A percentile compares a stretch with the other conserved stretches of the same genome.
These are phyloP conservation scores for Neuroscelio doddi DNA, from an alignment of 2,888 invertebrate genomes.

Conservation along the genomic window DNA sequence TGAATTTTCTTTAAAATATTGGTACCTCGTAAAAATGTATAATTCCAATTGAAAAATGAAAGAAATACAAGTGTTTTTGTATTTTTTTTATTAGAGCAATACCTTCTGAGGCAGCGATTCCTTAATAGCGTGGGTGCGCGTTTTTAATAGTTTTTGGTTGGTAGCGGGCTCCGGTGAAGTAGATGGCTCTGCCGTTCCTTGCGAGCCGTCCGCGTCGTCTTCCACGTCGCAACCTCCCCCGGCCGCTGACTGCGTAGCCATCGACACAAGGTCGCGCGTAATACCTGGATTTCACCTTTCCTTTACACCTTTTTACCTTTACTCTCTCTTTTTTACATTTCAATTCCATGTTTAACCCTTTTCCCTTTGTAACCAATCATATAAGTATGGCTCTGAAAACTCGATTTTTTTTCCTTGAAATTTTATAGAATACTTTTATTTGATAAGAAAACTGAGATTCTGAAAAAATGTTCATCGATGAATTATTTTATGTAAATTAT, in stretches of 20 bases:
- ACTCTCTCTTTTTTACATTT: not conserved
- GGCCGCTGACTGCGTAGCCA: constrained; percentile 68
- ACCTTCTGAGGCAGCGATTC: constrained; percentile 72
- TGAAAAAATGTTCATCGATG: too few relatives aligned
- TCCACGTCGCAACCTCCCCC: constrained; percentile 67
- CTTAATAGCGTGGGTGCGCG: constrained; percentile 76
- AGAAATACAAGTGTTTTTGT: constrained; percentile 14
- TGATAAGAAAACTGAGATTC: too few relatives aligned
- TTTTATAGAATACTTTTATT: too few relatives aligned
- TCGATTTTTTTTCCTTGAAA: constrained; percentile 7
- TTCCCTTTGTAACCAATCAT: constrained; percentile 1
- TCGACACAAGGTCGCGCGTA: constrained; percentile 71
- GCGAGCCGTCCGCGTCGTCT: constrained; percentile 68
- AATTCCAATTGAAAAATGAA: constrained; percentile 4
- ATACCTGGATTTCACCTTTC: constrained; percentile 66
- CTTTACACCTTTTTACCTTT: not conserved
- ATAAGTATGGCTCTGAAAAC: too few relatives aligned
- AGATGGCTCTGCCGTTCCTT: constrained; percentile 67
- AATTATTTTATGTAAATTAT: too few relatives aligned
- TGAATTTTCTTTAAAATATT: too few relatives aligned
- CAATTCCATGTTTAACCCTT: constrained; percentile 1
- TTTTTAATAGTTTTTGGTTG: constrained; percentile 73
- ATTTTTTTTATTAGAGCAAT: constrained; percentile 27
- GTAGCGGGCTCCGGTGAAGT: constrained; percentile 72
- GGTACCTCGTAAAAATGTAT: constrained; percentile 31